These are phyloP conservation scores for Bucco capensis DNA, from an alignment of 2,113 vertebrate genomes.

Conservation along the genomic window DNA sequence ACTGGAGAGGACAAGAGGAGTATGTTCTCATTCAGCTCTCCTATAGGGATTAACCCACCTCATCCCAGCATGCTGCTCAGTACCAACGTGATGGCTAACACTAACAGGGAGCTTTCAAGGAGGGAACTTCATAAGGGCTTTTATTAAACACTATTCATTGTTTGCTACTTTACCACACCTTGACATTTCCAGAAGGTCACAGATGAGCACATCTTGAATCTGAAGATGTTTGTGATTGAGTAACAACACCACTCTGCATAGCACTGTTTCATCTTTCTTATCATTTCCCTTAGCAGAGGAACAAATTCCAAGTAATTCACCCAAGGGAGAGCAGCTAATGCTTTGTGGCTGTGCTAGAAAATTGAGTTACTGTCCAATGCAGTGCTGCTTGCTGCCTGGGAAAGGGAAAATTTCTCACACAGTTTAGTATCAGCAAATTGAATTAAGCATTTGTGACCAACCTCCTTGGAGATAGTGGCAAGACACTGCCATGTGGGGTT, in stretches of 20 bases:
- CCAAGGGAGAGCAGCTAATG: neutral
- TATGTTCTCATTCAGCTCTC: neutral
- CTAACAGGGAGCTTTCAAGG: neutral
- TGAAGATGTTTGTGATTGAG: neutral
- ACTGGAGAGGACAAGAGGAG: neutral
- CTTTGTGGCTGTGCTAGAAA: neutral
- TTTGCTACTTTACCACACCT: neutral
- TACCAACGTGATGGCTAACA: rapidly evolving
- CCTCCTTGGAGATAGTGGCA: neutral
- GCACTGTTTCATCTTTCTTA: neutral
- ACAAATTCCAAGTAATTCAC: neutral
- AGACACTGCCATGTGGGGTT: neutral
- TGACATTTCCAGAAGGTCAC: neutral
- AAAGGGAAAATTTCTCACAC: neutral
- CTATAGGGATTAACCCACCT: neutral
- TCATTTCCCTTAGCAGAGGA: neutral
- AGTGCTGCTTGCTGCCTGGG: neutral
- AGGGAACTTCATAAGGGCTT: neutral
- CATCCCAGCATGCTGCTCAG: neutral
- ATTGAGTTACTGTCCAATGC: neutral
- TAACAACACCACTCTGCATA: neutral
- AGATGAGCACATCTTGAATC: neutral
- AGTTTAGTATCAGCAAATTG: neutral
- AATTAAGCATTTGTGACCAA: neutral
- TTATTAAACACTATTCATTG: neutral